phyloP scores from a whole-genome alignment of 2,888 invertebrate species.

The Polydrusus tereticollis region DNA sequence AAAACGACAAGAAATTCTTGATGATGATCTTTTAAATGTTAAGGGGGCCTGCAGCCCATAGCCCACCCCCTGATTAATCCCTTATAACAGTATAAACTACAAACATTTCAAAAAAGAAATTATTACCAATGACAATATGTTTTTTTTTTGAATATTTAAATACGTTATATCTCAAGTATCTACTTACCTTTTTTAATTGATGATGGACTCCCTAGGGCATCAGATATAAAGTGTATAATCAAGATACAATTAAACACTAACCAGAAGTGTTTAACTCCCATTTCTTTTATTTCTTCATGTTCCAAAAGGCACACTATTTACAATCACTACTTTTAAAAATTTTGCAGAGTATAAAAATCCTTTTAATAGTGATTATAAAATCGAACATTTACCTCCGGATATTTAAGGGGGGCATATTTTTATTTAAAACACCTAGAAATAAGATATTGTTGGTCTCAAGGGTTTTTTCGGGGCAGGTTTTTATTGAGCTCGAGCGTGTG shows the following conservation, averaged over 20 bases:
- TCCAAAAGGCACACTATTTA: slow-evolving; percentile 15
- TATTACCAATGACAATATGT: too few relatives aligned
- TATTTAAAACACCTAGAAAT: not conserved
- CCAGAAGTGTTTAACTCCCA: slow-evolving; percentile 42
- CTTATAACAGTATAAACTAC: too few relatives aligned
- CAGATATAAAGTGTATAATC: slow-evolving; percentile 22
- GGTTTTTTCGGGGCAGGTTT: not conserved
- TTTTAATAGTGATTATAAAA: not conserved
- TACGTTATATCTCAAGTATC: not conserved
- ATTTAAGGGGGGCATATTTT: not conserved
- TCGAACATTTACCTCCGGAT: not conserved
- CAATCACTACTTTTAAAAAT: not conserved
- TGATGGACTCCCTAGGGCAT: slow-evolving; percentile 32
- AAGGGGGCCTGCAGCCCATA: too few relatives aligned
- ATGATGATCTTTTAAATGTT: too few relatives aligned
- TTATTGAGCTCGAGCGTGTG: slow-evolving; percentile 30
- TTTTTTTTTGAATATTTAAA: not conserved
- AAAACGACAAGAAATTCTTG: too few relatives aligned
- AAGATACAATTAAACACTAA: slow-evolving; percentile 33
- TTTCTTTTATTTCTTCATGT: slow-evolving; percentile 32
- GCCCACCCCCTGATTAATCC: too few relatives aligned
- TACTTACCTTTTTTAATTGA: slow-evolving; percentile 43
- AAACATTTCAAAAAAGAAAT: too few relatives aligned
- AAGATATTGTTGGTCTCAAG: not conserved
- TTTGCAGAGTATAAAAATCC: not conserved